These are phyloP conservation scores for Tiaroga cobitis DNA, from an alignment of 2,797 vertebrate genomes.

Conservation along the genomic window DNA sequence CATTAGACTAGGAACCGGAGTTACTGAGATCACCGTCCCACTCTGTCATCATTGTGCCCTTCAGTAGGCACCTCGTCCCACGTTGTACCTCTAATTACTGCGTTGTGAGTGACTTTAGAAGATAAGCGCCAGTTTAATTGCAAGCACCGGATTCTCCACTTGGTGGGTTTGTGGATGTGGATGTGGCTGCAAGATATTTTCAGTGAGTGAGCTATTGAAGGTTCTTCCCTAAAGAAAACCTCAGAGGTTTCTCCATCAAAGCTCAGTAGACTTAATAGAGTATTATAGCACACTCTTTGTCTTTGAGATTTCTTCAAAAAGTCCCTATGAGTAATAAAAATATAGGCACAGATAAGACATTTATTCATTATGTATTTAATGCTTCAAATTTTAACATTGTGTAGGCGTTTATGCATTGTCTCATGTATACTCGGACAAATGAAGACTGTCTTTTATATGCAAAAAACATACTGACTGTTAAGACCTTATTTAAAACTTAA, in stretches of 20 bases:
- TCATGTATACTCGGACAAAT: not conserved
- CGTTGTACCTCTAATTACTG: slow-evolving; percentile 21
- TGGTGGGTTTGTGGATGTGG: slow-evolving; percentile 22
- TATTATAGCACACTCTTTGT: slow-evolving; percentile 1
- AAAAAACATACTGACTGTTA: not conserved
- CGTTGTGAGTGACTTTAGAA: not conserved
- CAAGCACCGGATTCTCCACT: not conserved
- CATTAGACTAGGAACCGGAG: not conserved
- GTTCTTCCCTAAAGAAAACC: not conserved
- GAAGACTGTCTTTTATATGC: not conserved
- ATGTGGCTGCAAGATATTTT: slow-evolving; percentile 23
- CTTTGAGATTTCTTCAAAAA: slow-evolving; percentile 7
- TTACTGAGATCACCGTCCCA: not conserved
- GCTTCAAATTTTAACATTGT: not conserved
- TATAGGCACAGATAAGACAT: not conserved
- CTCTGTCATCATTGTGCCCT: slow-evolving; percentile 33
- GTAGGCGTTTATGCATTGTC: not conserved
- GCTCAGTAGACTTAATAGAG: not conserved
- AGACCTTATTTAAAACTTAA: not conserved
- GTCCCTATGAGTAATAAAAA: not conserved
- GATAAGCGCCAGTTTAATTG: slow-evolving; percentile 22
- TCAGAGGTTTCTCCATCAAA: slow-evolving; percentile 8
- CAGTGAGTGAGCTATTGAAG: slow-evolving; percentile 14
- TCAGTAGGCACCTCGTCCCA: slow-evolving; percentile 9
- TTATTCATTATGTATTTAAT: not conserved